Conservation (phyloP, 2,888 invertebrate species). For the Tiphia femorata region DNA sequence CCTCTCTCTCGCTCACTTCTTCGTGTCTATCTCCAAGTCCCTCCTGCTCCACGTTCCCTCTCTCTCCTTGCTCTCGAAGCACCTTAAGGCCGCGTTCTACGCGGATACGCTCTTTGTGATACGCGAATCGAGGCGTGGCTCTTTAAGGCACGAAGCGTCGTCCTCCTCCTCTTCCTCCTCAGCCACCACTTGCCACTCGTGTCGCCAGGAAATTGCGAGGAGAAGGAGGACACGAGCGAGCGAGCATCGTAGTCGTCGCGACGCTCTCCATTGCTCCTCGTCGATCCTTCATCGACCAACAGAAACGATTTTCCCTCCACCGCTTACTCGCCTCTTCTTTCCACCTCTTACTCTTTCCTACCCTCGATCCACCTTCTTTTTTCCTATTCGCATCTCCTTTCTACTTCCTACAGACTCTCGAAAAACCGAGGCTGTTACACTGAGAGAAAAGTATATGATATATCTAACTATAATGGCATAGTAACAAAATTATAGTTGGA, state of each 20-base stretch:
- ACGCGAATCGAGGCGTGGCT: constrained; percentile 40
- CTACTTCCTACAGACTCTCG: no score
- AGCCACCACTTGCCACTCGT: neutral
- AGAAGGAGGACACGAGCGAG: no score
- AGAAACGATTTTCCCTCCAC: neutral
- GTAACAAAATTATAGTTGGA: no score
- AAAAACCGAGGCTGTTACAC: no score
- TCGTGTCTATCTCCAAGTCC: neutral
- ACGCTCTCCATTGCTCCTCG: constrained; percentile 14
- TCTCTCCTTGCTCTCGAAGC: constrained; percentile 14
- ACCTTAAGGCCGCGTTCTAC: constrained; percentile 21
- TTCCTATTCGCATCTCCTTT: no score
- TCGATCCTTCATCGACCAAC: neutral
- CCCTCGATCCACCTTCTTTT: no score
- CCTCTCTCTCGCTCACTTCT: neutral
- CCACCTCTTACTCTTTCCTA: neutral
- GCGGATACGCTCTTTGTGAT: constrained; percentile 27
- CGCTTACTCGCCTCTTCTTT: neutral
- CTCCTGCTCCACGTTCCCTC: neutral
- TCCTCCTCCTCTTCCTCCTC: neutral
- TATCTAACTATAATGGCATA: no score
- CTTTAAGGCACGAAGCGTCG: constrained; percentile 30
- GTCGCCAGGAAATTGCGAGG: constrained; percentile 17
- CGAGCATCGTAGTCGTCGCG: no score
- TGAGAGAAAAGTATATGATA: no score